These are phyloP conservation scores for Oscheius onirici DNA, from an alignment of 2,888 invertebrate genomes.

Conservation along the genomic window DNA sequence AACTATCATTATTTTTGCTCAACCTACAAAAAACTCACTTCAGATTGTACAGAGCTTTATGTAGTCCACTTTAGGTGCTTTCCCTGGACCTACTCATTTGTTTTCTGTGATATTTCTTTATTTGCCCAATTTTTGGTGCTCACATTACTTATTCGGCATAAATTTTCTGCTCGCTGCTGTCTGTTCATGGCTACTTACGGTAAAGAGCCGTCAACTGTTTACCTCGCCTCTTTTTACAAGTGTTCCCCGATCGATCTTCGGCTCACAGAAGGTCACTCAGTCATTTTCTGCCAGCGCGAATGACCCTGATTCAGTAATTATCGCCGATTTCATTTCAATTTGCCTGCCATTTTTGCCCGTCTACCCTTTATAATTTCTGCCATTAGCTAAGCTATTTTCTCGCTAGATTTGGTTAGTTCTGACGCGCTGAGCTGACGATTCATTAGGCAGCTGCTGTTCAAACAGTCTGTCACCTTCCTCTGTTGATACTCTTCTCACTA, in stretches of 20 bases:
- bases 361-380: not conserved
- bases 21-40: not conserved
- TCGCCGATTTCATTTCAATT: not conserved
- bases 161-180: not conserved
- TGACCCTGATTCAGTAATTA: not conserved
- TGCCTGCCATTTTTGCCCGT: not conserved
- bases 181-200: not conserved
- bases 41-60: conserved; percentile 7
- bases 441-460: not conserved
- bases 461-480: not conserved
- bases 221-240: not conserved
- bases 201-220: not conserved
- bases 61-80: not conserved
- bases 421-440: not conserved
- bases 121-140: not conserved
- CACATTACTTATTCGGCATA: too few relatives aligned
- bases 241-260: not conserved
- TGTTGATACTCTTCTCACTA: not conserved
- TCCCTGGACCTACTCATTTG: not conserved
- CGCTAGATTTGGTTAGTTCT: not conserved
- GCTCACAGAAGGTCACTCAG: conserved; percentile 7
- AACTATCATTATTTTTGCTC: conserved; percentile 7
- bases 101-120: not conserved
- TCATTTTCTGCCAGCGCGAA: conserved; percentile 7
- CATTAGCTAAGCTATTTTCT: not conserved